Evolutionary conservation across 2,797 vertebrate species (phyloP).

Genomic region (Allobates femoralis): DNA sequence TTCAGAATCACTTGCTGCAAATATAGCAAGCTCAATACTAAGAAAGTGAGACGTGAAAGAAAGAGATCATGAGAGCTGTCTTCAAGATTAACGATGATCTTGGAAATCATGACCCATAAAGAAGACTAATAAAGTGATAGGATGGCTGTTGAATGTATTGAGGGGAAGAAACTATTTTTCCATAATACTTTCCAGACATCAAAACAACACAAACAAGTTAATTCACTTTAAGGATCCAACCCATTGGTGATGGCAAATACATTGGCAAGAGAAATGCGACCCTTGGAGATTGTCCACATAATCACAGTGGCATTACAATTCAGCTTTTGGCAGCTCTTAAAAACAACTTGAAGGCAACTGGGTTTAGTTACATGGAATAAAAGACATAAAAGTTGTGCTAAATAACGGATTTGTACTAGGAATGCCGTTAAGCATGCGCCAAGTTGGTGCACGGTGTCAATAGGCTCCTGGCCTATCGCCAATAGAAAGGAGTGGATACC

Average conservation of each 20-base stretch:
- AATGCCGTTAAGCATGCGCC: neutral
- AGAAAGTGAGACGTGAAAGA: conserved; percentile 32
- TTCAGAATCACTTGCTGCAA: conserved; percentile 24
- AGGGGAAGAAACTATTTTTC: neutral
- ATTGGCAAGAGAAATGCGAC: conserved; percentile 20
- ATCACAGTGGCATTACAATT: neutral
- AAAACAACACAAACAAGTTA: neutral
- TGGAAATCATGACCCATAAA: conserved; percentile 44
- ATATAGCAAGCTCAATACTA: conserved; percentile 26
- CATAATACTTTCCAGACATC: neutral
- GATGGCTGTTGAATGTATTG: conserved; percentile 6
- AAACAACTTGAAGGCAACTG: neutral
- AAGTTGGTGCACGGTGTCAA: conserved; percentile 1
- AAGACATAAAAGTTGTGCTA: neutral
- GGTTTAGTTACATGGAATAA: neutral
- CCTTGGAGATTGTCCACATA: conserved; percentile 1
- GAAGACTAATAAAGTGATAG: conserved; percentile 38
- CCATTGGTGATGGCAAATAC: neutral
- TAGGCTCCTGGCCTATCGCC: neutral
- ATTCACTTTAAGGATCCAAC: neutral
- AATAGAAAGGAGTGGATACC: neutral
- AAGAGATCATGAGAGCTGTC: conserved; percentile 32
- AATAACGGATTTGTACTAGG: neutral
- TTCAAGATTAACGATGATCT: conserved; percentile 33
- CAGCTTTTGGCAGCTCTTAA: neutral